These are phyloP conservation scores for Ditula angustiorana DNA, from an alignment of 2,888 invertebrate species.

Conservation along the genomic window DNA sequence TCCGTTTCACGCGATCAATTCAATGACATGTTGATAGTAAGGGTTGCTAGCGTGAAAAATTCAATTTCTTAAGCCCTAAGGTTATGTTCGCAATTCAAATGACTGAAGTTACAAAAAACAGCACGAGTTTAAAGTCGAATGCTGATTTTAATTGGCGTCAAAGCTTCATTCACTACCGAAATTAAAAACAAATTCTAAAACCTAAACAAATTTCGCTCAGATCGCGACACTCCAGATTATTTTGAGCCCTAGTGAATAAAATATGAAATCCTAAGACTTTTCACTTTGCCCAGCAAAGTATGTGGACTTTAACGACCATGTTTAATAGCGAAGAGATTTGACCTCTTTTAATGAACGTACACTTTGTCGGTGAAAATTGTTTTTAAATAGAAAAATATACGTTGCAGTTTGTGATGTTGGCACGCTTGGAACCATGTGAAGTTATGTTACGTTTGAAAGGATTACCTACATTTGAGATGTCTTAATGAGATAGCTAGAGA, in stretches of 20 bases:
- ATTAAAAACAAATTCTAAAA: conserved; percentile 20
- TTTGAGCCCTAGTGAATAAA: conserved; percentile 6
- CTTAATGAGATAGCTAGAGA: conserved; percentile 25
- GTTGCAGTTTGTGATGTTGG: conserved; percentile 31
- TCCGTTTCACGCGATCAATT: conserved; percentile 12
- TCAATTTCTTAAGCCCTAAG: too few species aligned
- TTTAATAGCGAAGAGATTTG: conserved; percentile 49
- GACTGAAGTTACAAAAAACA: neutral
- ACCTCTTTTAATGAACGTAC: conserved; percentile 54
- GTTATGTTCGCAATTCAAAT: neutral
- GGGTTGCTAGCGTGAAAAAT: too few species aligned
- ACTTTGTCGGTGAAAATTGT: conserved; percentile 46
- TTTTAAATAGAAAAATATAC: conserved; percentile 41
- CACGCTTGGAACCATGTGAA: neutral
- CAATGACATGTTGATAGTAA: too few species aligned
- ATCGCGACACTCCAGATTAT: conserved; percentile 14
- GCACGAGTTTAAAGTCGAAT: conserved; percentile 1
- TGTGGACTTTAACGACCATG: conserved; percentile 74
- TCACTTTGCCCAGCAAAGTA: conserved; percentile 70
- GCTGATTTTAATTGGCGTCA: conserved; percentile 27
- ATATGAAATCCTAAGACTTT: conserved; percentile 47
- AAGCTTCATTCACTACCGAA: conserved; percentile 9
- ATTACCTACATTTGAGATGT: conserved; percentile 7
- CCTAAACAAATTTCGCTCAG: conserved; percentile 28
- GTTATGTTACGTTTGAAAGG: conserved; percentile 18